Percentiles rank a stretch among this genome's conserved stretches.
Evolutionary conservation across 2,113 vertebrate species (phyloP).

Genomic region (human (Homo sapiens)): DNA sequence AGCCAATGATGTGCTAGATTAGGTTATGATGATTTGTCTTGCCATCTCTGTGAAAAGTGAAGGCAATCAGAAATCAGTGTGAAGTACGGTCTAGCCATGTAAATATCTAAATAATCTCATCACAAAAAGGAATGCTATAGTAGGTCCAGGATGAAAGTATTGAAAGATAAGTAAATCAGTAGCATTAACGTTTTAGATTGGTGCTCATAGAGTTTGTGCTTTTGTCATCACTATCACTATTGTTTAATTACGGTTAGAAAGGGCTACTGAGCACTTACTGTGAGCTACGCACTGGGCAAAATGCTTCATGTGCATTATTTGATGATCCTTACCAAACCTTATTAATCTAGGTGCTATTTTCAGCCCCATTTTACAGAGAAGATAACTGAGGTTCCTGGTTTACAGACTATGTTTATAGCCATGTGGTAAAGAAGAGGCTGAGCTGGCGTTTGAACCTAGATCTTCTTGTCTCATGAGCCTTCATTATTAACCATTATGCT

Average conservation of each 20-base stretch:
- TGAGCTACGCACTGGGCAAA: background rate
- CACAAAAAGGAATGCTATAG: background rate
- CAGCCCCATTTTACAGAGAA: background rate
- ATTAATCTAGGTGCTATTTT: background rate
- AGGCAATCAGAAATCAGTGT: conserved; percentile 73
- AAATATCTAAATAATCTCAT: conserved; percentile 35
- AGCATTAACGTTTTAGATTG: background rate
- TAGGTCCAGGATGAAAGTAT: background rate
- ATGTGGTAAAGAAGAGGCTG: background rate
- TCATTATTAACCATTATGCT: background rate
- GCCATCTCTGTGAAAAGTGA: conserved; percentile 42
- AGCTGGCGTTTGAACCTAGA: background rate
- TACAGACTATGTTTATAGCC: background rate
- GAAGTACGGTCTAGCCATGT: background rate
- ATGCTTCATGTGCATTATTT: background rate
- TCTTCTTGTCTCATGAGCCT: background rate
- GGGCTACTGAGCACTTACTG: background rate
- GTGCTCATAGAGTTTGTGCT: background rate
- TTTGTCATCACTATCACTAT: background rate
- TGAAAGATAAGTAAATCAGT: background rate
- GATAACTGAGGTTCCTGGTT: background rate
- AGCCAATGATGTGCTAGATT: conserved; percentile 68
- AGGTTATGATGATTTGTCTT: conserved; percentile 73
- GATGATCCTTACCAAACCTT: background rate
- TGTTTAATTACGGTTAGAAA: background rate